Conservation (phyloP, 1,140 invertebrate genomes). For the Aphaenogaster rudis region DNA sequence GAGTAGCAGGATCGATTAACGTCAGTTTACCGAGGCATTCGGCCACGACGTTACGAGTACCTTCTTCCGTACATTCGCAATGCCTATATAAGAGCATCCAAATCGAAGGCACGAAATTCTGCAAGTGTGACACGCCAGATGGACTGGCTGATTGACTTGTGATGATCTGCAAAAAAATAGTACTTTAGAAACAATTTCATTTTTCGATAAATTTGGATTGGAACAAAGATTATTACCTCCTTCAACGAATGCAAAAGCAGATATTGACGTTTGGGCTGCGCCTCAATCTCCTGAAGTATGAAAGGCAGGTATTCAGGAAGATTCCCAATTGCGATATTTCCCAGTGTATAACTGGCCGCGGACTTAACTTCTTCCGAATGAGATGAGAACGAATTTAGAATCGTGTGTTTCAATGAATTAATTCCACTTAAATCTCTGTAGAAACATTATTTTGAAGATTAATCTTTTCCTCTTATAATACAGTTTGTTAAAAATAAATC, state of each 20-base stretch:
- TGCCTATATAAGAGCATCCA: slow-evolving; percentile 96
- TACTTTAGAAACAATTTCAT: slow-evolving; percentile 13
- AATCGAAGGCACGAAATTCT: slow-evolving; percentile 96
- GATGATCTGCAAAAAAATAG: slow-evolving; percentile 90
- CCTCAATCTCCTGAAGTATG: slow-evolving; percentile 97
- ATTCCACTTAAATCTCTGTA: slow-evolving; percentile 95
- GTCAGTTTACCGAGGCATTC: slow-evolving; percentile 99
- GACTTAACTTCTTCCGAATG: slow-evolving; percentile 96
- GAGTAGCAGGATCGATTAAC: slow-evolving; percentile 95
- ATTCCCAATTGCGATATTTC: slow-evolving; percentile 98
- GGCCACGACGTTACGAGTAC: slow-evolving; percentile 98
- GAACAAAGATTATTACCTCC: slow-evolving; percentile 90
- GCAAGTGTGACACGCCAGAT: slow-evolving; percentile 92
- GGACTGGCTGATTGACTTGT: slow-evolving; percentile 94
- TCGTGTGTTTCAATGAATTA: slow-evolving; percentile 91
- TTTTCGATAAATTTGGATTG: not conserved
- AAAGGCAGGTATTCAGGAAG: slow-evolving; percentile 97
- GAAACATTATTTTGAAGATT: slow-evolving; percentile 66
- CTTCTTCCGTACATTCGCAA: slow-evolving; percentile 98
- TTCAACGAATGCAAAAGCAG: slow-evolving; percentile 98
- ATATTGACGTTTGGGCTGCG: slow-evolving; percentile 97
- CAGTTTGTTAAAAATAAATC: not conserved
- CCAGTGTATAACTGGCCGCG: slow-evolving; percentile 98
- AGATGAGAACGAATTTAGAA: slow-evolving; percentile 92
- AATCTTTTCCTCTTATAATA: slow-evolving; percentile 6